These are phyloP conservation scores for Stenopsyche tienmushanensis DNA, from an alignment of 1,140 invertebrate genomes.

Conservation along the genomic window DNA sequence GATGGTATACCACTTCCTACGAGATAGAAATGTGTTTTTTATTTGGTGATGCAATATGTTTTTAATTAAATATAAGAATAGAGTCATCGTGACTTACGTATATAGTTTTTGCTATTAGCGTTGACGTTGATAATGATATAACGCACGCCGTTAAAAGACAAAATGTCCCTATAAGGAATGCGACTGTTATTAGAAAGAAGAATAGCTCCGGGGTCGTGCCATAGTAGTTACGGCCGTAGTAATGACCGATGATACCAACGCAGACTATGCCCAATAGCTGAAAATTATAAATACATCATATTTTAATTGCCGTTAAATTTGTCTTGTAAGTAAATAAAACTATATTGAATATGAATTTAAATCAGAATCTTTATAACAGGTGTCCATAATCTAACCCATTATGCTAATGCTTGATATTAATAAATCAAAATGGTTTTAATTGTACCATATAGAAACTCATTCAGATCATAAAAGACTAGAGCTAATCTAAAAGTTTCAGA, in stretches of 20 bases:
- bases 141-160: constrained; percentile 72
- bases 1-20: constrained; percentile 79
- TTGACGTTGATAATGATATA: constrained; percentile 72
- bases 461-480: too few relatives aligned
- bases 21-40: constrained; percentile 40
- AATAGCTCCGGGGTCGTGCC: constrained; percentile 63
- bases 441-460: too few relatives aligned
- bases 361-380: neutral
- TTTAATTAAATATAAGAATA: constrained; percentile 10
- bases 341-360: neutral
- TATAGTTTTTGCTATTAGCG: constrained; percentile 79
- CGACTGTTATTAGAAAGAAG: constrained; percentile 68
- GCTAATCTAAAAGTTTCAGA: too few relatives aligned
- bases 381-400: too few relatives aligned
- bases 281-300: constrained; percentile 44
- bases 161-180: constrained; percentile 76
- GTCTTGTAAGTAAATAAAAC: neutral
- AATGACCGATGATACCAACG: constrained; percentile 67
- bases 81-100: constrained; percentile 71
- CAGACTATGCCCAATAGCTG: constrained; percentile 73
- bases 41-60: neutral
- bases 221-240: constrained; percentile 51
- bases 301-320: neutral
- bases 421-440: too few relatives aligned
- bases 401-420: too few relatives aligned